These are phyloP conservation scores for Apamea monoglypha DNA, from an alignment of 2,888 invertebrate genomes.

Conservation along the genomic window DNA sequence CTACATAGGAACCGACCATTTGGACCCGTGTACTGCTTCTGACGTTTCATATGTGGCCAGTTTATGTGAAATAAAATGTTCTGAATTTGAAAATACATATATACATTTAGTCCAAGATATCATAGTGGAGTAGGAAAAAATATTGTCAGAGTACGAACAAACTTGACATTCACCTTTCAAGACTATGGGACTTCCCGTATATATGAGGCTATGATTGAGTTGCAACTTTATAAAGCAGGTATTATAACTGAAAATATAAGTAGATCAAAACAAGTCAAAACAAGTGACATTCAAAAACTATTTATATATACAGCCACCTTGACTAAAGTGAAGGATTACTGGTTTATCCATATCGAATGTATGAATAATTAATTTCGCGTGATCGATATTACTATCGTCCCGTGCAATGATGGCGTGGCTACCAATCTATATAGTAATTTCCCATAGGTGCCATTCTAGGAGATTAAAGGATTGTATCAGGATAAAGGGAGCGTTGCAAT, in stretches of 20 bases:
- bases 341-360: neutral
- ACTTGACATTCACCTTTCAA: neutral
- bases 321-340: constrained; percentile 13
- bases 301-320: constrained; percentile 7
- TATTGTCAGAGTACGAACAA: neutral
- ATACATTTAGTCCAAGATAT: neutral
- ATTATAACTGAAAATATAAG: neutral
- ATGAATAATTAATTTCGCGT: constrained; percentile 33
- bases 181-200: neutral
- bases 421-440: constrained; percentile 41
- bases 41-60: neutral
- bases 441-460: constrained; percentile 26
- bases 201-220: neutral
- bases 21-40: neutral
- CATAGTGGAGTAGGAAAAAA: neutral
- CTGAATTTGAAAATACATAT: neutral
- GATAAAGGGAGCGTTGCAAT: neutral
- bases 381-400: constrained; percentile 27
- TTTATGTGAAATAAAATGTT: neutral
- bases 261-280: neutral
- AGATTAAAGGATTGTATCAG: constrained; percentile 40
- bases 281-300: constrained; percentile 20
- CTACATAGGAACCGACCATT: neutral
- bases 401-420: constrained; percentile 2
- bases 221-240: neutral